phyloP scores from a whole-genome alignment of 1,140 invertebrate genomes.

The Proales similis region DNA sequence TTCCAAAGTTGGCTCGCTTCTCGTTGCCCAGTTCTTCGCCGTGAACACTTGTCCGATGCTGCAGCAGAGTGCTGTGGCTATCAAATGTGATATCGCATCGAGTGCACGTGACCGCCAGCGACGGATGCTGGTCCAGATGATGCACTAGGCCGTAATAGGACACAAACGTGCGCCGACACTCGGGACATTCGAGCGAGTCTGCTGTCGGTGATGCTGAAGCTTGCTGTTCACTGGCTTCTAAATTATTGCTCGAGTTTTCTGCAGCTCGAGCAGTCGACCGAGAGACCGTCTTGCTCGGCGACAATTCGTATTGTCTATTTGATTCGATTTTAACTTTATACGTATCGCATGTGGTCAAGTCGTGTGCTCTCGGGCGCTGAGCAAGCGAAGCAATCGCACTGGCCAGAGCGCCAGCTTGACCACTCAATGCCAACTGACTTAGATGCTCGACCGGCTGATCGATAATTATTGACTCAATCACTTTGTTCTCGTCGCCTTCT shows the following conservation, averaged over 20 bases:
- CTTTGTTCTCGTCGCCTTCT: slow-evolving; percentile 8
- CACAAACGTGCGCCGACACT: slow-evolving; percentile 29
- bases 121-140: slow-evolving; percentile 25
- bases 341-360: background rate
- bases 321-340: slow-evolving; percentile 37
- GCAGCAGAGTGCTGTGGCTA: slow-evolving; percentile 12
- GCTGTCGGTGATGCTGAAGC: background rate
- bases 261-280: background rate
- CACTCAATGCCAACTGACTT: background rate
- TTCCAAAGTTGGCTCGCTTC: background rate
- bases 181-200: slow-evolving; percentile 25
- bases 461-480: background rate
- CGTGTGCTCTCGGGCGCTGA: slow-evolving; percentile 6
- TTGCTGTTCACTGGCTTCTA: background rate
- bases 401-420: slow-evolving; percentile 1
- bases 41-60: slow-evolving; percentile 14
- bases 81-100: slow-evolving; percentile 23
- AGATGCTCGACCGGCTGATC: background rate
- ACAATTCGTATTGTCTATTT: no score
- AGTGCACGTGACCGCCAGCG: slow-evolving; percentile 8
- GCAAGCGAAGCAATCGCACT: slow-evolving; percentile 6
- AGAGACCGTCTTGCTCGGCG: no score
- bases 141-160: slow-evolving; percentile 28
- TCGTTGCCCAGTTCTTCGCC: background rate
- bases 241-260: background rate